Evolutionary conservation across 2,113 vertebrate species (phyloP).

Genomic region (Acrocephalus kingi): DNA sequence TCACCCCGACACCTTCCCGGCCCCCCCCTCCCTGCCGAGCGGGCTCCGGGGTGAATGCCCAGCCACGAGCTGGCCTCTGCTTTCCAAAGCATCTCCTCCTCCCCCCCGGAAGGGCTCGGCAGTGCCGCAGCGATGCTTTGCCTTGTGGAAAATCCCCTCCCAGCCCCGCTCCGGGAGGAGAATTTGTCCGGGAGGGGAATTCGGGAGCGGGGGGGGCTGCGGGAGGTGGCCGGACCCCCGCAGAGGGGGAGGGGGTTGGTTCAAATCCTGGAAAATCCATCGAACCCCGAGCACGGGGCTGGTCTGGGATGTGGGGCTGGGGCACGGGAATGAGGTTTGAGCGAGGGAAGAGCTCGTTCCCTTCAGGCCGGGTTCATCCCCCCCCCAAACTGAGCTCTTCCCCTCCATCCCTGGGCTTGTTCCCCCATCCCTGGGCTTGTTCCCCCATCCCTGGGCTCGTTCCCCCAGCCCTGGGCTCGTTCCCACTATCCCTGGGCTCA

Average conservation of each 20-base stretch:
- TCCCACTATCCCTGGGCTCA: too few species aligned
- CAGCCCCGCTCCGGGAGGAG: neutral
- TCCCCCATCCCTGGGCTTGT: too few species aligned
- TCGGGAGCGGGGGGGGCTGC: neutral
- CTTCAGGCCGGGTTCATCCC: too few species aligned
- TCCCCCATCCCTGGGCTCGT: too few species aligned
- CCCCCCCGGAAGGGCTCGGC: neutral
- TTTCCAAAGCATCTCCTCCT: slow-evolving; percentile 1
- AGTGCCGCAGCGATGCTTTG: neutral
- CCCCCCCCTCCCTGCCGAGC: neutral
- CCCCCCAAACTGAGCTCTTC: neutral
- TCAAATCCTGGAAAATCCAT: slow-evolving; percentile 13
- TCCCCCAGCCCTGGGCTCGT: too few species aligned
- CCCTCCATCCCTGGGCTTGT: too few species aligned
- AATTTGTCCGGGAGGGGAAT: neutral
- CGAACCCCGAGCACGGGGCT: neutral
- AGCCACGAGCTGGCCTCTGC: neutral
- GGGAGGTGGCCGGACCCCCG: neutral
- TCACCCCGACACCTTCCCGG: neutral
- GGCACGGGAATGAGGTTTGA: neutral
- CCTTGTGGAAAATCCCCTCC: neutral
- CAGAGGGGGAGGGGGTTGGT: neutral
- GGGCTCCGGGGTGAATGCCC: neutral
- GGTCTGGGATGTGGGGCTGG: neutral
- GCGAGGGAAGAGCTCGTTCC: accelerated